Conservation (phyloP, 1,140 invertebrate species). For the Spodoptera litura region DNA sequence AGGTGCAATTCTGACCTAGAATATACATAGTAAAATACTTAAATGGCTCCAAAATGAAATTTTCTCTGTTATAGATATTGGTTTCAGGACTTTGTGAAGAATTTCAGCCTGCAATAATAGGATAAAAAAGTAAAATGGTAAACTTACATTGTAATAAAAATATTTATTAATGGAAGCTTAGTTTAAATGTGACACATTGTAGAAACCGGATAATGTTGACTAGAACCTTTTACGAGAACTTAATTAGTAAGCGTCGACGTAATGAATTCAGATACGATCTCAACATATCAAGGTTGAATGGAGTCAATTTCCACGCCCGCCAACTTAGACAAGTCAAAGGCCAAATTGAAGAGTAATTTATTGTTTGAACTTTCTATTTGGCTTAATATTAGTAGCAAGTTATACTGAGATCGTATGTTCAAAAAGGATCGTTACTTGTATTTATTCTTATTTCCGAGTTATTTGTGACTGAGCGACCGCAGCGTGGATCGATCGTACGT, state of each 20-base stretch:
- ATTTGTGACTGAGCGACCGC: too few relatives aligned
- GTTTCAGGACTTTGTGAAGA: background rate
- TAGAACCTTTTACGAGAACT: background rate
- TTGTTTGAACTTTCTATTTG: background rate
- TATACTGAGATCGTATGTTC: background rate
- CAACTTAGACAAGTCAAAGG: conserved; percentile 14
- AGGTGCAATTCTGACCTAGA: too few relatives aligned
- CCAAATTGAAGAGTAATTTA: conserved; percentile 18
- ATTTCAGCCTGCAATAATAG: background rate
- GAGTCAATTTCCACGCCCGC: conserved; percentile 13
- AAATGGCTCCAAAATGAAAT: too few relatives aligned
- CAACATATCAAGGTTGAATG: background rate
- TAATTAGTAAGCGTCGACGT: conserved; percentile 5
- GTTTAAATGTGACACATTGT: background rate
- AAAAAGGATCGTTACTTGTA: too few relatives aligned
- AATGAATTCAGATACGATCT: conserved; percentile 14
- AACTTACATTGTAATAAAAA: background rate
- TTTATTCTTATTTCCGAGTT: too few relatives aligned
- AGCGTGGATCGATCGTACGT: too few relatives aligned
- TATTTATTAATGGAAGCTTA: too few relatives aligned
- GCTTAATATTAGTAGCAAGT: conserved; percentile 2
- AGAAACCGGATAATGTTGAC: background rate
- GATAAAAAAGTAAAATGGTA: background rate
- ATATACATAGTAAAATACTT: too few relatives aligned
- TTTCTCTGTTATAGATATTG: too few relatives aligned